These are phyloP conservation scores for Oeneis ivallda DNA, from an alignment of 2,888 invertebrate species.

Conservation along the genomic window DNA sequence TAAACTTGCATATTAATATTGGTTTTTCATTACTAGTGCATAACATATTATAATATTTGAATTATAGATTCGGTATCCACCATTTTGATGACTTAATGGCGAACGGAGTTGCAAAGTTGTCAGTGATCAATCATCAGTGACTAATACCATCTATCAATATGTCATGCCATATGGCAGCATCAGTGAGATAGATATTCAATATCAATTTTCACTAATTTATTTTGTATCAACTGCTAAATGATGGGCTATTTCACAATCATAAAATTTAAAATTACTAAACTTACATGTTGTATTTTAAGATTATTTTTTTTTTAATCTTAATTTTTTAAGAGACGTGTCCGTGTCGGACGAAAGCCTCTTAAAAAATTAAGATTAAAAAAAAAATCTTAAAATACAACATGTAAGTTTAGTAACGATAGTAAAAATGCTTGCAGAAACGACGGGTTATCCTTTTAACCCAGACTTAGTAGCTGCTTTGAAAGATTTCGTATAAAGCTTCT, in stretches of 20 bases:
- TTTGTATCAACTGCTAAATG: slow-evolving; percentile 8
- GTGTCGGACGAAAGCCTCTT: no score
- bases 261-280: not conserved
- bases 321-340: no score
- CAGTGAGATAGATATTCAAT: slow-evolving; percentile 58
- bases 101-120: slow-evolving; percentile 56
- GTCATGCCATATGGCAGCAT: slow-evolving; percentile 77
- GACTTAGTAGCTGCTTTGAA: no score
- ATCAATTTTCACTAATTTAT: slow-evolving; percentile 61
- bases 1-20: no score
- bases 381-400: no score
- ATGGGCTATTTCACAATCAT: not conserved
- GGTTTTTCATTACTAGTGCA: not conserved
- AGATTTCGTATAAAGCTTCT: no score
- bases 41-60: not conserved
- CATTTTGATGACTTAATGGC: slow-evolving; percentile 45
- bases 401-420: no score
- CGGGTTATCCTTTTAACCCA: no score
- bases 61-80: slow-evolving; percentile 4
- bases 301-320: no score
- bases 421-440: no score
- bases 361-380: no score
- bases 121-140: slow-evolving; percentile 74
- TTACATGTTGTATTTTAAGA: no score
- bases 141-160: slow-evolving; percentile 77